Percentiles rank a stretch among this genome's conserved stretches.
Evolutionary conservation across 2,113 vertebrate species (phyloP).

Genomic region (Hucho hucho): DNA sequence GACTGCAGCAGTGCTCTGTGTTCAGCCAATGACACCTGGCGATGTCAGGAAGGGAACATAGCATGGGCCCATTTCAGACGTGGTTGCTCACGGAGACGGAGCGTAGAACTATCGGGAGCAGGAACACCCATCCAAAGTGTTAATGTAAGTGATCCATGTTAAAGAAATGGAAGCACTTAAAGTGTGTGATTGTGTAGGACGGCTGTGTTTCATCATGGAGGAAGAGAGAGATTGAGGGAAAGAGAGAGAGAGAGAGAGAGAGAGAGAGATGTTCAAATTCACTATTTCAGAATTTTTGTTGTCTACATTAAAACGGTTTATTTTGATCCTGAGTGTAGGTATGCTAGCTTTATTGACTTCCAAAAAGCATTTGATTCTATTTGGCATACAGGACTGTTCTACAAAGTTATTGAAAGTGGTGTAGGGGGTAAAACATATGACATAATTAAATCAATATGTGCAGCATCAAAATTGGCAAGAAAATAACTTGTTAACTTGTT

Average conservation of each 20-base stretch:
- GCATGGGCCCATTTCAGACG: constrained; percentile 23
- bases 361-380: too few relatives aligned
- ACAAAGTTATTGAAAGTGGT: too few relatives aligned
- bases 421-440: too few relatives aligned
- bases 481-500: too few relatives aligned
- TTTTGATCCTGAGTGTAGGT: too few relatives aligned
- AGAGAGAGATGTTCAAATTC: too few relatives aligned
- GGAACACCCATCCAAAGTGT: constrained; percentile 47
- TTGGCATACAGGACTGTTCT: too few relatives aligned
- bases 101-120: constrained; percentile 43
- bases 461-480: too few relatives aligned
- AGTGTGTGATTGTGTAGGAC: constrained; percentile 45
- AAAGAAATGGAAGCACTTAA: constrained; percentile 60
- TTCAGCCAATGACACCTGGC: constrained; percentile 20
- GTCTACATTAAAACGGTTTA: background rate
- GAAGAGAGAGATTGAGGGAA: background rate
- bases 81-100: constrained; percentile 61
- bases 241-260: too few relatives aligned
- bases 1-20: background rate
- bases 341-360: too few relatives aligned
- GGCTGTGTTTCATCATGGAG: constrained; percentile 55
- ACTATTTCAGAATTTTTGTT: background rate
- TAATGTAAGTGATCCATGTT: constrained; percentile 34
- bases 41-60: constrained; percentile 48
- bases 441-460: too few relatives aligned